phyloP scores from a whole-genome alignment of 2,113 vertebrate genomes.

The Echinops telfairi region DNA sequence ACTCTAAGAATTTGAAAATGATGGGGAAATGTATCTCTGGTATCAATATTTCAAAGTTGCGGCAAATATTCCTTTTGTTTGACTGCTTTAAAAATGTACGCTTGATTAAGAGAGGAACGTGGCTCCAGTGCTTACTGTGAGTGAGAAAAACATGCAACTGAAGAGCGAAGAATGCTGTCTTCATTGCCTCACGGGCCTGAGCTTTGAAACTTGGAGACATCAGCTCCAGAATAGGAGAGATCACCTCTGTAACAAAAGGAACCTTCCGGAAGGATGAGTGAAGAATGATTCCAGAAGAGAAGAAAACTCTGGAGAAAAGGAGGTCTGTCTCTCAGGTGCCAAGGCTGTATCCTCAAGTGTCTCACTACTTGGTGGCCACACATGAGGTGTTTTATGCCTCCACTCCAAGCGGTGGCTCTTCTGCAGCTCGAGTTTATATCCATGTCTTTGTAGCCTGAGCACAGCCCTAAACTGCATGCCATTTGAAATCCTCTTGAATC shows the following conservation, averaged over 20 bases:
- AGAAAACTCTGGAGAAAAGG: not conserved
- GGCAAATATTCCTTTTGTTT: not conserved
- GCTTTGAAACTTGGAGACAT: not conserved
- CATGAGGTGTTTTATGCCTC: no score
- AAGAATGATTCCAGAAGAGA: not conserved
- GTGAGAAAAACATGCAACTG: not conserved
- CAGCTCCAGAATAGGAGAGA: not conserved
- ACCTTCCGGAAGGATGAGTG: not conserved
- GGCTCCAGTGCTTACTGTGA: not conserved
- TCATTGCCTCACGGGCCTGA: not conserved
- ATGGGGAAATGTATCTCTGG: not conserved
- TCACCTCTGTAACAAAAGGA: not conserved
- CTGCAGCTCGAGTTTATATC: no score
- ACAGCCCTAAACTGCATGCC: no score
- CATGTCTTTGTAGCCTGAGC: no score
- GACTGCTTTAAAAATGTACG: not conserved
- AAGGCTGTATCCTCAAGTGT: not conserved
- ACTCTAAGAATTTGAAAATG: not conserved
- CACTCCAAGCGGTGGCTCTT: no score
- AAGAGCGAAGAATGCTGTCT: constrained; percentile 4
- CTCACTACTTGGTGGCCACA: no score
- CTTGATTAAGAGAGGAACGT: not conserved
- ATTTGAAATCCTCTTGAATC: no score
- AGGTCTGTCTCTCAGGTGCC: not conserved
- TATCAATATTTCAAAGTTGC: not conserved